Percentiles rank a stretch among this genome's conserved stretches.
These are phyloP conservation scores for Apamea monoglypha DNA, from an alignment of 2,888 invertebrate genomes.

Conservation along the genomic window DNA sequence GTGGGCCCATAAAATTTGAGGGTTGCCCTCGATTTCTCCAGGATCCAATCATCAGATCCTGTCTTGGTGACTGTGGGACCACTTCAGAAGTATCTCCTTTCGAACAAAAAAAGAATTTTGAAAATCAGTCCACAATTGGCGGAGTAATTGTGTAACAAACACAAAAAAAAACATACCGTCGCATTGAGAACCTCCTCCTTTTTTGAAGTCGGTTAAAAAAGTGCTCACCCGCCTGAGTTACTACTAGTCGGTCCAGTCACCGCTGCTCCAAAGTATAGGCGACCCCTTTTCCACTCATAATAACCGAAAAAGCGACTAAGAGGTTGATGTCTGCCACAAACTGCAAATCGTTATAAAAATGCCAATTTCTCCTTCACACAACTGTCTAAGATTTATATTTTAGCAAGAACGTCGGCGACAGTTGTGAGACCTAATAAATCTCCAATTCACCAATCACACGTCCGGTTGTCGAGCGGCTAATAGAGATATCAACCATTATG, in stretches of 20 bases:
- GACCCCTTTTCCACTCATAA: background rate
- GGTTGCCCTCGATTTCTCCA: no score
- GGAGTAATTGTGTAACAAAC: no score
- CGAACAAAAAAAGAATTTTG: no score
- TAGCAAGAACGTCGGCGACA: background rate
- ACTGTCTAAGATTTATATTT: constrained; percentile 10
- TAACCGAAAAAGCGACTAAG: background rate
- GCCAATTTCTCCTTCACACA: constrained; percentile 12
- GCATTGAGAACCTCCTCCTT: no score
- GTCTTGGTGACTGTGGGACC: no score
- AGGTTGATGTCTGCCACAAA: background rate
- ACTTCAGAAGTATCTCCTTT: no score
- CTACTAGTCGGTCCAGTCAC: no score
- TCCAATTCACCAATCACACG: constrained; percentile 13
- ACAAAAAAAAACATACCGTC: no score
- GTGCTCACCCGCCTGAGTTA: background rate
- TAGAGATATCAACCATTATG: constrained; percentile 35
- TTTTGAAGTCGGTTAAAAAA: no score
- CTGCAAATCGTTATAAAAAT: background rate
- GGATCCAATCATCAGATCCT: no score
- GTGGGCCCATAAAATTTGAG: no score
- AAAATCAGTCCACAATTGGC: no score
- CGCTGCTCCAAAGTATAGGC: background rate
- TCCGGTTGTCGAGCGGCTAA: constrained; percentile 32
- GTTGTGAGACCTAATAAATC: constrained; percentile 36